Percentiles rank a stretch among this genome's conserved stretches.
These are phyloP conservation scores for Incurvaria masculella DNA, from an alignment of 2,888 invertebrate species.

Conservation along the genomic window DNA sequence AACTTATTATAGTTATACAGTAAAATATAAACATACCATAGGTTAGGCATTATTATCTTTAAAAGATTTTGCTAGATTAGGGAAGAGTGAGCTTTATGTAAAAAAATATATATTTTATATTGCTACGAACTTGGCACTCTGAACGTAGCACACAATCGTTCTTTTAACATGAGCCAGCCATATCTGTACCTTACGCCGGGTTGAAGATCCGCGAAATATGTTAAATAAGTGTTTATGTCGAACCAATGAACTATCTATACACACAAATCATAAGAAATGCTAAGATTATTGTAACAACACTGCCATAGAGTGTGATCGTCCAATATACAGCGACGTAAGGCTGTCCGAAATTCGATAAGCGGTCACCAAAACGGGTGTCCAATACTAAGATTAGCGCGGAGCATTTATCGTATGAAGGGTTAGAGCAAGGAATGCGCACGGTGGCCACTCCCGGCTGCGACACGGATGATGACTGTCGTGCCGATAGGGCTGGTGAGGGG, in stretches of 20 bases:
- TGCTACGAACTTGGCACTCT: background rate
- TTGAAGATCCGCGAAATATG: too few relatives aligned
- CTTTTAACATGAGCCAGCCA: constrained; percentile 31
- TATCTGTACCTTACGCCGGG: constrained; percentile 40
- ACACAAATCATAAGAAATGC: too few relatives aligned
- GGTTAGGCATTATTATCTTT: constrained; percentile 52
- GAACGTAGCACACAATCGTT: background rate
- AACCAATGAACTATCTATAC: too few relatives aligned
- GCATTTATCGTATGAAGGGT: too few relatives aligned
- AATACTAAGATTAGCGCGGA: too few relatives aligned
- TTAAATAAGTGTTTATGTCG: too few relatives aligned
- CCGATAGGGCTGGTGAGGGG: constrained; percentile 82
- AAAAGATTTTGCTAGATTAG: constrained; percentile 50
- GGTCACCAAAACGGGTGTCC: too few relatives aligned
- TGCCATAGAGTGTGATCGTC: too few relatives aligned
- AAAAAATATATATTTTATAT: constrained; percentile 22
- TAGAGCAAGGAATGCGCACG: too few relatives aligned
- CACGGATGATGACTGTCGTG: constrained; percentile 47
- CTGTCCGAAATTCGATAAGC: too few relatives aligned
- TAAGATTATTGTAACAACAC: too few relatives aligned
- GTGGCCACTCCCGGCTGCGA: constrained; percentile 15
- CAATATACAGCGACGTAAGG: too few relatives aligned
- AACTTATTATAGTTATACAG: constrained; percentile 16
- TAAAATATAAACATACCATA: constrained; percentile 57
- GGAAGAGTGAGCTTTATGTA: constrained; percentile 51